A percentile compares a stretch with the other conserved stretches of the same genome.
Conservation (phyloP, 2,797 vertebrate genomes). For the Pangasius larnaudii region DNA sequence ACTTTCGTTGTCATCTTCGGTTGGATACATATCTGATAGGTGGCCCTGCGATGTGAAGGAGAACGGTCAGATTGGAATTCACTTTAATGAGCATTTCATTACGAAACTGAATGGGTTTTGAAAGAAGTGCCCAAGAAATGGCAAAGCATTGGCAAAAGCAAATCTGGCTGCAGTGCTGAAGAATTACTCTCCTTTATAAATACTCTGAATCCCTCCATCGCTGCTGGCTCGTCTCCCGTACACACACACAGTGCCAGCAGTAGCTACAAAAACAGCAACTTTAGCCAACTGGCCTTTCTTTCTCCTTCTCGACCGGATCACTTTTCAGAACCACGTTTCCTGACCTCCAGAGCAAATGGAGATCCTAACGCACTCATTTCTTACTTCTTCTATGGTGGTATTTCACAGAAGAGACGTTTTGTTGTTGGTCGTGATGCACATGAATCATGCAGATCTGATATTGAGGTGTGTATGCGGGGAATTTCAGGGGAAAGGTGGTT, state of each 20-base stretch:
- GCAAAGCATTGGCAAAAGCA: too few species aligned
- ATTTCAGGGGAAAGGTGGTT: not conserved
- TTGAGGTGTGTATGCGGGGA: not conserved
- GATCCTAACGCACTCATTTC: not conserved
- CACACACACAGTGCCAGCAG: not conserved
- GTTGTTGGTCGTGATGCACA: too few species aligned
- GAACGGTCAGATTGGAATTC: not conserved
- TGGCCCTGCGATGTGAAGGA: not conserved
- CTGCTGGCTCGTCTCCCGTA: too few species aligned
- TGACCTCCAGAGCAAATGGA: not conserved
- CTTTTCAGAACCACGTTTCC: not conserved
- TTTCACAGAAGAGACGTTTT: too few species aligned
- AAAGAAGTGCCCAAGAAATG: too few species aligned
- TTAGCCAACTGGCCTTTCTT: not conserved
- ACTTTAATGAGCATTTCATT: not conserved
- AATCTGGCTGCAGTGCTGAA: too few species aligned
- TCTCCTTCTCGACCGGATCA: not conserved
- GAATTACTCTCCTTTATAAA: too few species aligned
- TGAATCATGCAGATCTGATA: not conserved
- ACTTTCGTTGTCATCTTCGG: not conserved
- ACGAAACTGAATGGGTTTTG: too few species aligned
- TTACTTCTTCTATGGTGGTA: too few species aligned
- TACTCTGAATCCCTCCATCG: too few species aligned
- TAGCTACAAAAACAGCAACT: not conserved
- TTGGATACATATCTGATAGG: not conserved